phyloP scores from a whole-genome alignment of 2,113 vertebrate genomes.

The Oreocharis arfaki region DNA sequence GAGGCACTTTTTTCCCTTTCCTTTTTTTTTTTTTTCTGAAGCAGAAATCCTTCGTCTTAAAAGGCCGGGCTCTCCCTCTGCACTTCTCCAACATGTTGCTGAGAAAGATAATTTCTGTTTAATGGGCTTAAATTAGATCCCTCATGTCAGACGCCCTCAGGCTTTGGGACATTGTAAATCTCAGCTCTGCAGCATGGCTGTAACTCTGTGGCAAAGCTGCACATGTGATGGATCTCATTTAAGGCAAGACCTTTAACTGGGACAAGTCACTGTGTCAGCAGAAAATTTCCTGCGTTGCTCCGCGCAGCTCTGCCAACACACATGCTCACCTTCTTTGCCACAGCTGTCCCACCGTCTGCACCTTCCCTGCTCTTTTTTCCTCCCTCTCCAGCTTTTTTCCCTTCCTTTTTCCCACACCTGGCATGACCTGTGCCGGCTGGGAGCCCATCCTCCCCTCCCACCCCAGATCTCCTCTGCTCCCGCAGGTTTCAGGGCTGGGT shows the following conservation, averaged over 20 bases:
- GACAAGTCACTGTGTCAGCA: not conserved
- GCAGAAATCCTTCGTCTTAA: not conserved
- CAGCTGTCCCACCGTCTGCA: not conserved
- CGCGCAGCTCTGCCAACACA: fast-evolving
- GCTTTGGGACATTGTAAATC: not conserved
- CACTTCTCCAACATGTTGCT: not conserved
- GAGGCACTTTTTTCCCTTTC: not conserved
- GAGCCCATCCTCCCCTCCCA: not conserved
- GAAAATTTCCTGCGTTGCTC: not conserved
- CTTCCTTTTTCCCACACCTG: not conserved
- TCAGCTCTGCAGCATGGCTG: not conserved
- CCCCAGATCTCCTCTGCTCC: not conserved
- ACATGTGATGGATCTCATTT: not conserved
- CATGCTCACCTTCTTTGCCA: not conserved
- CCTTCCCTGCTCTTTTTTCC: not conserved
- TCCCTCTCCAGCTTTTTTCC: not conserved
- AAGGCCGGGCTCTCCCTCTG: not conserved
- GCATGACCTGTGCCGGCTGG: not conserved
- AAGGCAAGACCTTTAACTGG: not conserved
- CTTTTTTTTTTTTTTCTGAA: not conserved
- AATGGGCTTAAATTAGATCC: conserved; percentile 33
- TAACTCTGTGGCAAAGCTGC: not conserved
- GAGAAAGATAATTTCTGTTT: conserved; percentile 35
- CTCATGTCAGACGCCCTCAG: not conserved
- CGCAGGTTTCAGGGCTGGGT: conserved; percentile 36